Evolutionary conservation across 1,140 invertebrate genomes (phyloP).

Genomic region (Forficula auricularia): DNA sequence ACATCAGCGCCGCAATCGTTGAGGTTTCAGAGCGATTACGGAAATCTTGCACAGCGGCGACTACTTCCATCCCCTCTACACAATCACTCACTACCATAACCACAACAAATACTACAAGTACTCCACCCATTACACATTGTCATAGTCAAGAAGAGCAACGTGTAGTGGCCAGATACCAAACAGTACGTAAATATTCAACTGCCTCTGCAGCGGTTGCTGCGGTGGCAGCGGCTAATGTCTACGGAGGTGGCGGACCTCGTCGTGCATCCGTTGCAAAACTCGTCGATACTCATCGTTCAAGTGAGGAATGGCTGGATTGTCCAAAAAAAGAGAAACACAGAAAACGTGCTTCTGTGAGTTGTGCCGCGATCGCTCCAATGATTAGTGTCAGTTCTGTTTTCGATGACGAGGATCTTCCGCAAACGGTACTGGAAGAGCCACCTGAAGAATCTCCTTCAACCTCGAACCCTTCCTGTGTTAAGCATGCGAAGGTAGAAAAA

Average conservation of each 20-base stretch:
- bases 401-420: slow-evolving; percentile 29
- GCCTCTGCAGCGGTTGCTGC: slow-evolving; percentile 25
- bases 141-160: slow-evolving; percentile 9
- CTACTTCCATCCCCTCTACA: background rate
- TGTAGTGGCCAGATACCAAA: slow-evolving; percentile 6
- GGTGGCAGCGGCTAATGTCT: slow-evolving; percentile 23
- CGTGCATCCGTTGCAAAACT: background rate
- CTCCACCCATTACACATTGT: no score
- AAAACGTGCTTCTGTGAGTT: slow-evolving; percentile 19
- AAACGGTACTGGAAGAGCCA: slow-evolving; percentile 11
- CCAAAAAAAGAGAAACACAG: background rate
- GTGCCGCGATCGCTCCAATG: slow-evolving; percentile 34
- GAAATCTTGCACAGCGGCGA: slow-evolving; percentile 6
- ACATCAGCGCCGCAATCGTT: slow-evolving; percentile 40
- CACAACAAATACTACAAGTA: background rate
- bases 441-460: background rate
- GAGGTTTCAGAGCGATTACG: slow-evolving; percentile 37
- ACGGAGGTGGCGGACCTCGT: slow-evolving; percentile 16
- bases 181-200: slow-evolving; percentile 9
- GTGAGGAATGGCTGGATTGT: background rate
- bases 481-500: slow-evolving; percentile 5
- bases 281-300: background rate
- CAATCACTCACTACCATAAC: slow-evolving; percentile 1
- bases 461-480: slow-evolving; percentile 5
- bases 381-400: slow-evolving; percentile 52